Evolutionary conservation across 1,140 invertebrate genomes (phyloP).

Genomic region (Atta texana): DNA sequence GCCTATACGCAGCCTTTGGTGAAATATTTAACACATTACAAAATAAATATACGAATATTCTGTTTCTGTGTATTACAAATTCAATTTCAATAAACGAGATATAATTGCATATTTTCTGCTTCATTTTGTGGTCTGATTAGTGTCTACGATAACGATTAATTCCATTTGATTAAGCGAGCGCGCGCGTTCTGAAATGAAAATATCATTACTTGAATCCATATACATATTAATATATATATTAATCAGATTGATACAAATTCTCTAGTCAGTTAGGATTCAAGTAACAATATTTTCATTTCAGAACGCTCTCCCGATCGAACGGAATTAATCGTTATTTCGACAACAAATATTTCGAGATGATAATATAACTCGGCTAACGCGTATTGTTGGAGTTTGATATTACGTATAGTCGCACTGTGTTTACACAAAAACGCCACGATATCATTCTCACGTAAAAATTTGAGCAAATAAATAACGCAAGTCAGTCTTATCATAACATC

Average conservation of each 20-base stretch:
- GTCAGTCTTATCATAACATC: not conserved
- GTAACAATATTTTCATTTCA: not conserved
- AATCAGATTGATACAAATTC: not conserved
- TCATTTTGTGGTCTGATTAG: too few relatives aligned
- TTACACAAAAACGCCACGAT: not conserved
- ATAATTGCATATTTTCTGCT: too few relatives aligned
- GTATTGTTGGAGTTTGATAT: not conserved
- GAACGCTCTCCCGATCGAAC: not conserved
- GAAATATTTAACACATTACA: too few relatives aligned
- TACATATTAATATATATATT: too few relatives aligned
- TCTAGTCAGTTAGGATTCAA: not conserved
- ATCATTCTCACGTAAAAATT: not conserved
- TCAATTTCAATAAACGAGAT: too few relatives aligned
- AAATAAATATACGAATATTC: too few relatives aligned
- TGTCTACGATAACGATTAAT: too few relatives aligned
- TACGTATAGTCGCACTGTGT: not conserved
- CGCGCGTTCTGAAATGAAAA: too few relatives aligned
- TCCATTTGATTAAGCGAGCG: too few relatives aligned
- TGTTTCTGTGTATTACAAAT: too few relatives aligned
- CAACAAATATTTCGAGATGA: not conserved
- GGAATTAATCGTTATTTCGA: not conserved
- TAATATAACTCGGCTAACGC: not conserved
- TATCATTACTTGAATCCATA: too few relatives aligned
- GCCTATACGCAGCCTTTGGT: too few relatives aligned
- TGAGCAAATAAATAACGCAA: not conserved